phyloP scores from a whole-genome alignment of 2,888 invertebrate species.

The Nemapogon koenigi region DNA sequence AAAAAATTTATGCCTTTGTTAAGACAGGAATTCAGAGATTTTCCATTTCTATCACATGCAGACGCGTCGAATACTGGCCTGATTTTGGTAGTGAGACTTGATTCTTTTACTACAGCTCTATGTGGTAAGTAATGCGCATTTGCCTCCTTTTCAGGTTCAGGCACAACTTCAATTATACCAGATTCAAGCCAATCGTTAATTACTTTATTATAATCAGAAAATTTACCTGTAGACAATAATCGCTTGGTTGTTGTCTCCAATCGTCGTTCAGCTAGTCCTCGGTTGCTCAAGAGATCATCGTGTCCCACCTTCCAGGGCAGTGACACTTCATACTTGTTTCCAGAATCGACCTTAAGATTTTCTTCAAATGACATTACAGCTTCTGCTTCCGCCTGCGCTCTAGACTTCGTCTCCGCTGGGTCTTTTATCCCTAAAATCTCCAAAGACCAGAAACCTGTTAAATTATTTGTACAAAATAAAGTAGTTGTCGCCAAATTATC shows the following conservation, averaged over 20 bases:
- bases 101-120: slow-evolving; percentile 19
- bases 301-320: slow-evolving; percentile 5
- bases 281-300: neutral
- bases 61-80: slow-evolving; percentile 25
- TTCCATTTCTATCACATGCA: slow-evolving; percentile 14
- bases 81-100: slow-evolving; percentile 20
- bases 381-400: neutral
- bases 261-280: slow-evolving; percentile 17
- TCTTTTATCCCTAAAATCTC: neutral
- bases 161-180: slow-evolving; percentile 9
- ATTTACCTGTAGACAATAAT: neutral
- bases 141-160: neutral
- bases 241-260: slow-evolving; percentile 6
- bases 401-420: neutral
- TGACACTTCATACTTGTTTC: neutral
- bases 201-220: slow-evolving; percentile 9
- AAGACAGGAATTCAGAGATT: slow-evolving; percentile 24
- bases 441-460: neutral
- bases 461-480: neutral
- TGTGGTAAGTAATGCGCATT: slow-evolving; percentile 19
- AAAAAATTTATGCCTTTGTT: slow-evolving; percentile 23
- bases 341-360: slow-evolving; percentile 1
- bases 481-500: neutral
- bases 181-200: slow-evolving; percentile 8
- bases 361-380: neutral